Evolutionary conservation across 2,113 vertebrate genomes (phyloP).

Genomic region (Maccullochella peelii): DNA sequence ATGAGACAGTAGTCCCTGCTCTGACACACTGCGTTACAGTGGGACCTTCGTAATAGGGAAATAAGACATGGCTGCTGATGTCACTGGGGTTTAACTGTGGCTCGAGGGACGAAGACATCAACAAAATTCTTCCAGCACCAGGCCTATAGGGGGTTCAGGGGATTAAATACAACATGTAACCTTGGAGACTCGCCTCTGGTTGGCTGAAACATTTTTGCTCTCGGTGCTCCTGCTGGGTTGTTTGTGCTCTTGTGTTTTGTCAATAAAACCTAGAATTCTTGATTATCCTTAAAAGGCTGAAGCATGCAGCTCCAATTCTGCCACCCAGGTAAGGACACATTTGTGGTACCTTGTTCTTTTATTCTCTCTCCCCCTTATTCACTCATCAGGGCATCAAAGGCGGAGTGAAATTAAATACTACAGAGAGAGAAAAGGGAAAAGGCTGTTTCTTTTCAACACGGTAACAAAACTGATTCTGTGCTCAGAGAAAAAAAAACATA

Average conservation of each 20-base stretch:
- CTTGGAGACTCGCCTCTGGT: conserved; percentile 66
- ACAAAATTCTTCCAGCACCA: conserved; percentile 69
- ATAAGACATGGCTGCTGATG: conserved; percentile 81
- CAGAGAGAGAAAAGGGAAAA: conserved; percentile 3
- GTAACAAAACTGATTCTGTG: conserved; percentile 30
- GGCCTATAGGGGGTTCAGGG: conserved; percentile 61
- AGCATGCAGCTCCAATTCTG: conserved; percentile 29
- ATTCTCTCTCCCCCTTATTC: conserved; percentile 29
- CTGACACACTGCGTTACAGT: conserved; percentile 78
- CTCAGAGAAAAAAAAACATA: neutral
- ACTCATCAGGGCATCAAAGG: conserved; percentile 45
- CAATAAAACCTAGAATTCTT: conserved; percentile 57
- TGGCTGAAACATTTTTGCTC: conserved; percentile 57
- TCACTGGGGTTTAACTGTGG: conserved; percentile 75
- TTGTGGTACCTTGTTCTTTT: conserved; percentile 43
- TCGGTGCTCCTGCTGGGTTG: conserved; percentile 35
- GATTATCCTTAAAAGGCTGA: conserved; percentile 60
- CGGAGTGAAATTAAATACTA: conserved; percentile 43
- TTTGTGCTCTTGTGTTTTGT: conserved; percentile 49
- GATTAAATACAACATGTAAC: conserved; percentile 74
- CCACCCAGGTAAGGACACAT: conserved; percentile 53
- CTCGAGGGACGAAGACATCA: conserved; percentile 71
- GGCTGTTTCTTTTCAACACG: conserved; percentile 46
- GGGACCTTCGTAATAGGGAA: conserved; percentile 78
- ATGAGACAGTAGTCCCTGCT: conserved; percentile 63